A percentile compares a stretch with the other conserved stretches of the same genome.
Evolutionary conservation across 2,113 vertebrate species (phyloP).

Genomic region (Macaca fascicularis): DNA sequence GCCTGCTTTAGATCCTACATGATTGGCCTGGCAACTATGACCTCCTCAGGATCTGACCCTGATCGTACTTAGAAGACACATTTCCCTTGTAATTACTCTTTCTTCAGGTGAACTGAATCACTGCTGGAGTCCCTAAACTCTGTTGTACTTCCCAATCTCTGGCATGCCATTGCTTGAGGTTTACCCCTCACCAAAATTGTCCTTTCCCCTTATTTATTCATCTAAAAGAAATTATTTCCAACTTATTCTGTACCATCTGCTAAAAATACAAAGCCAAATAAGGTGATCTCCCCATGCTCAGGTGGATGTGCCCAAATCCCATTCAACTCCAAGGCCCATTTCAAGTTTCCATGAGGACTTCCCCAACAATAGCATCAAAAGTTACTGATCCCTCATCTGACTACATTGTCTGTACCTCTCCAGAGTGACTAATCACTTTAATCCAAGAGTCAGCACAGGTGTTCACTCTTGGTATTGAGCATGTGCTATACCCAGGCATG

Average conservation of each 20-base stretch:
- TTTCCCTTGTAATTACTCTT: not conserved
- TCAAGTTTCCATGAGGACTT: not conserved
- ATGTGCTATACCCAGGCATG: not conserved
- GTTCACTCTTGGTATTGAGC: not conserved
- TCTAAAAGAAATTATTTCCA: not conserved
- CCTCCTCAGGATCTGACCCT: not conserved
- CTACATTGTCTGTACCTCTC: not conserved
- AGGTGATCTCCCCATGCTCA: not conserved
- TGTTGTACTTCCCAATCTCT: not conserved
- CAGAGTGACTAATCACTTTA: not conserved
- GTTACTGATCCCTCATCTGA: not conserved
- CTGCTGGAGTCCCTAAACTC: not conserved
- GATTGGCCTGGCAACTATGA: not conserved
- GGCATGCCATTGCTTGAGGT: not conserved
- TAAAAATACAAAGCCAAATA: slow-evolving; percentile 27
- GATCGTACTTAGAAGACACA: not conserved
- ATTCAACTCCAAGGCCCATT: slow-evolving; percentile 4
- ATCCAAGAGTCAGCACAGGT: not conserved
- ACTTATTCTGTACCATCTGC: not conserved
- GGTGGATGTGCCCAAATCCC: not conserved
- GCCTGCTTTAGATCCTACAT: not conserved
- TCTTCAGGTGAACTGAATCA: not conserved
- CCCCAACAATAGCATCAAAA: not conserved
- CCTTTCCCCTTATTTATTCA: slow-evolving; percentile 30
- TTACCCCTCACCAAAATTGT: not conserved